Base-by-base conservation (phyloP, 2,113 vertebrate species). In the Emydura subglobosa region DNA sequence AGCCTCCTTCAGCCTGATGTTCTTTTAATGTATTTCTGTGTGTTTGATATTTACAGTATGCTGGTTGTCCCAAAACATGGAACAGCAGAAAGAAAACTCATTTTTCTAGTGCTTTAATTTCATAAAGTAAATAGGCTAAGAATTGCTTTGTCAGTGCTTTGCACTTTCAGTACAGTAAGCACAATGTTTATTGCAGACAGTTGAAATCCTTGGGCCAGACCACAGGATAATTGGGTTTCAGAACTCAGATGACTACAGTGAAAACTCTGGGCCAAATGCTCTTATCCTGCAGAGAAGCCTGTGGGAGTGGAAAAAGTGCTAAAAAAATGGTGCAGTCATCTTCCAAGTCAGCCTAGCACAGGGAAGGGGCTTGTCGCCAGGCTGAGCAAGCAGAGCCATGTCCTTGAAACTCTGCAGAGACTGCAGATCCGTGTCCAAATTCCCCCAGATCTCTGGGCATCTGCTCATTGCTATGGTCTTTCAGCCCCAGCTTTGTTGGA, bases 171-270 rank as follows among this genome's bases (percentile, higher is more conserved):
- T 87, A 92, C 65, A 68, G 89, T 24, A 94, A 96, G 93, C 93
- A 76, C 42, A 90, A 95, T 0, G 61, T 88, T 90, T 49, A 51
- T 84, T 88, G 88, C 95, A 92, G 91, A 92, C 96, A 94, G 96
- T 50, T 92, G 83, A 88, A 93, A 90, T 86, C 79, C 82, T 95
- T 55, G 91, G 92, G 94, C 82, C 86, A 95, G 92, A 94, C 94
- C 97, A 94, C 95, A 96, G 95, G 84, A 95, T 96, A 93, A 96
- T 92, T n/a, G 78, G 88, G 83, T 95, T 96, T 97, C 65, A 92
- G 93, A 95, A 94, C 89, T 96, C 95, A 24, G 85, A 55, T 96
- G 97, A 96, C 96, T 95, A 96, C 51, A 79, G 87, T 93, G 89
- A 91, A 76, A 86, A 85, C 72, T 95, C 79, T 93, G 92, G 83